Conservation (phyloP, 2,888 invertebrate species). For the Apodemia hepburni region DNA sequence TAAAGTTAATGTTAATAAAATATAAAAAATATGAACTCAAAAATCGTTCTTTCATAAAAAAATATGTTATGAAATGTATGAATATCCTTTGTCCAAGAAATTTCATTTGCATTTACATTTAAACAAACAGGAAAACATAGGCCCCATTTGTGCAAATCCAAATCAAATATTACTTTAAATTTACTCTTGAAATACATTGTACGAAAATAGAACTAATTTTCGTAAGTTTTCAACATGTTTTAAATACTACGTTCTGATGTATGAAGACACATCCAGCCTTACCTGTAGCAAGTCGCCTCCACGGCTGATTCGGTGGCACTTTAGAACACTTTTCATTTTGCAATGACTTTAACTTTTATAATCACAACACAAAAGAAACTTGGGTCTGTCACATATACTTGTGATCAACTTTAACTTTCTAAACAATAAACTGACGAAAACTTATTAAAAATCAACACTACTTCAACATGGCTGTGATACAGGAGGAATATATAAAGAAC, state of each 20-base stretch:
- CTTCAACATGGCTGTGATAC: conserved; percentile 79
- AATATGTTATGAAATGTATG: background rate
- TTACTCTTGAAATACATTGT: conserved; percentile 15
- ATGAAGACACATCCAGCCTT: conserved; percentile 79
- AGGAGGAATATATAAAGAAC: conserved; percentile 69
- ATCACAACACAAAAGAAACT: conserved; percentile 78
- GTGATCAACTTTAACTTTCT: conserved; percentile 73
- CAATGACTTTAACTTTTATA: conserved; percentile 70
- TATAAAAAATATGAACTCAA: background rate
- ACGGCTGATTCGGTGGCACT: conserved; percentile 77
- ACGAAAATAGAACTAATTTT: conserved; percentile 23
- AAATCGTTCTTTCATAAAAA: background rate
- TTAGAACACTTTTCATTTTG: conserved; percentile 77
- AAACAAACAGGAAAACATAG: background rate
- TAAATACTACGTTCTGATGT: conserved; percentile 71
- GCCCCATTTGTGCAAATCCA: background rate
- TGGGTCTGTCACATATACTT: conserved; percentile 77
- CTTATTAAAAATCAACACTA: conserved; percentile 76
- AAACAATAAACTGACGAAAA: conserved; percentile 72
- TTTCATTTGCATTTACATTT: background rate
- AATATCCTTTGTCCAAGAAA: background rate
- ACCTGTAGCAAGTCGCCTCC: conserved; percentile 76
- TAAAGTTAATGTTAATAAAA: background rate
- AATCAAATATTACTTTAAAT: background rate
- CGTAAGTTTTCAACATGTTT: conserved; percentile 27